Evolutionary conservation across 2,888 invertebrate species (phyloP), one percentile per base, ranked within the genome.

Genomic region (Ormyrus thymus): DNA sequence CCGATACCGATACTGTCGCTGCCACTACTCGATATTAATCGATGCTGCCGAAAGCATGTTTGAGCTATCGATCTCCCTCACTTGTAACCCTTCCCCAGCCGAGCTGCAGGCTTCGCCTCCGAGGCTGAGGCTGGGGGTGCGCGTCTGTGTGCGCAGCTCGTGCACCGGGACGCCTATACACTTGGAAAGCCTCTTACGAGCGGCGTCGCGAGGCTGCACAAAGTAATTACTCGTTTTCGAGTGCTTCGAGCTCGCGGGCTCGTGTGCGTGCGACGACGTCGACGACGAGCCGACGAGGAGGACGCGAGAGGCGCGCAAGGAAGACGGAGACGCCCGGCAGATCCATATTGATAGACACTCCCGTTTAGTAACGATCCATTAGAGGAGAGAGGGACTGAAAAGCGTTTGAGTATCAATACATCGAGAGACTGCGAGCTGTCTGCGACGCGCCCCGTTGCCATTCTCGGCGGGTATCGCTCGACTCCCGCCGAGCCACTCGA

Each of bases 261-360:
- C 3, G 29, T 29, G 29, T 29, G 29, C n/a, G n/a, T n/a, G n/a
- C n/a, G n/a, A 1, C 29, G 29, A 29, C 29, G 29, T 4, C 29
- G 29, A 29, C 29, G 29, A 29, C 29, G 29, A 3, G 3, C 29
- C 29, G 29, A 29, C 29, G 29, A 29, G 29, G 29, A 29, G 29
- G 29, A 29, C 3, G 29, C 29, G 29, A 29, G 29, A 29, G 29
- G 4, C 4, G 29, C 29, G 29, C 29, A 29, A 29, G 64, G 50
- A 43, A 72, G 72, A n/a, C 50, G 74, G 10, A n/a, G 66, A n/a
- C 11, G 66, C 29, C 48, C 13, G 51, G 53, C n/a, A 69, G 74
- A 81, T 78, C 78, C 78, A 78, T 81, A 81, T 81, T 78, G 81
- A 81, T 81, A 78, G 78, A 78, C 78, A 75, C 78, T 76, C 72